These are phyloP conservation scores for Diuraphis noxia DNA, from an alignment of 1,140 invertebrate genomes.

Conservation along the genomic window DNA sequence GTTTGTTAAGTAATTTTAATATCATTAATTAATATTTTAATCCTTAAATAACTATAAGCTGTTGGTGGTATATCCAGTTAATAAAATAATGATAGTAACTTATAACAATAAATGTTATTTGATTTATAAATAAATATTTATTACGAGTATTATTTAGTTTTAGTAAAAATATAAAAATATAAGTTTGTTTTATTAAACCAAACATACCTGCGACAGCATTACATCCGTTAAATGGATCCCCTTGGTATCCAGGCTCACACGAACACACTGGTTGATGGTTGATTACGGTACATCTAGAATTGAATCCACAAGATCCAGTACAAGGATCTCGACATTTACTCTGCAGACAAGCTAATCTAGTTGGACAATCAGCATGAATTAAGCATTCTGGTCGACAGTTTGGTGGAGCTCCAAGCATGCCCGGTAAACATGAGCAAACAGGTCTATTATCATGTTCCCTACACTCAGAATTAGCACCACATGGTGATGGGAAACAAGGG, in stretches of 20 bases:
- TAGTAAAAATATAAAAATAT: conserved; percentile 5
- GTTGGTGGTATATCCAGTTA: neutral
- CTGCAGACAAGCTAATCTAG: conserved; percentile 59
- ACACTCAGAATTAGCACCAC: conserved; percentile 80
- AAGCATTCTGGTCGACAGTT: conserved; percentile 61
- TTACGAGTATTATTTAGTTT: conserved; percentile 11
- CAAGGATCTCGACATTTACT: conserved; percentile 62
- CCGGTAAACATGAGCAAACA: conserved; percentile 75
- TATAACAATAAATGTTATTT: neutral
- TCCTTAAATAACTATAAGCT: neutral
- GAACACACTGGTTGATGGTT: conserved; percentile 62
- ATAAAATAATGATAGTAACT: neutral
- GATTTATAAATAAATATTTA: neutral
- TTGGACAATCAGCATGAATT: conserved; percentile 61
- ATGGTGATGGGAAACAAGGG: conserved; percentile 78
- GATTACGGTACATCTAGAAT: conserved; percentile 62
- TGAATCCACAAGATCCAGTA: conserved; percentile 61
- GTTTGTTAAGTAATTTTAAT: conserved; percentile 29
- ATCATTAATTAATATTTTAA: neutral
- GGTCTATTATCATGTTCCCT: conserved; percentile 70
- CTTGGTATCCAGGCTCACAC: conserved; percentile 62
- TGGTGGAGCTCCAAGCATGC: conserved; percentile 70
- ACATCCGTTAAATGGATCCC: conserved; percentile 63
- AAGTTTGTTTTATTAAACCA: neutral
- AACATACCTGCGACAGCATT: conserved; percentile 58